phyloP scores from a whole-genome alignment of 2,797 vertebrate species.

The Sebastiscus albofasciatus region DNA sequence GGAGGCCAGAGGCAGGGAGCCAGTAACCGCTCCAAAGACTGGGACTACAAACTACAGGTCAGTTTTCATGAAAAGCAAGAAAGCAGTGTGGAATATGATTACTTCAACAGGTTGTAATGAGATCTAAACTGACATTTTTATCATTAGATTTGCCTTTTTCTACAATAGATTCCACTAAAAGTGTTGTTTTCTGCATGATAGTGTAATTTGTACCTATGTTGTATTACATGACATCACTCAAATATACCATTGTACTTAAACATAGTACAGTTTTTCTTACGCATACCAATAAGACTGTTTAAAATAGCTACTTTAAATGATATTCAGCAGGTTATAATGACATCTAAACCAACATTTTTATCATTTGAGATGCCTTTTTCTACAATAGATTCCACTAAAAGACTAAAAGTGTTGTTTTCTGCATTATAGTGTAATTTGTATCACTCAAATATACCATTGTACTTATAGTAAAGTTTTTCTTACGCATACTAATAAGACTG shows the following conservation, averaged over 20 bases:
- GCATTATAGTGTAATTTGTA: background rate
- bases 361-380: background rate
- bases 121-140: background rate
- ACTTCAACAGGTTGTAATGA: background rate
- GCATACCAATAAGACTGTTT: background rate
- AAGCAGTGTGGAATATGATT: background rate
- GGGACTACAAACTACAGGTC: constrained; percentile 74
- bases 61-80: constrained; percentile 30
- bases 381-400: background rate
- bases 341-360: background rate
- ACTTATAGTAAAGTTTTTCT: background rate
- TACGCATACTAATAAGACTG: background rate
- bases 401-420: background rate
- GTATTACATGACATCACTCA: background rate
- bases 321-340: background rate
- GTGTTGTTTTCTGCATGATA: background rate
- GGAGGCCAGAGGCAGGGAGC: constrained; percentile 67
- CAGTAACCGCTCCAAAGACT: constrained; percentile 51
- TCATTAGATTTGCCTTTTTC: background rate
- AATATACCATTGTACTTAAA: background rate
- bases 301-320: background rate
- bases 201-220: background rate
- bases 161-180: background rate
- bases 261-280: background rate
- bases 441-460: background rate